Base-by-base conservation (phyloP, 2,797 vertebrate species). In the Eulemur mongoz region DNA sequence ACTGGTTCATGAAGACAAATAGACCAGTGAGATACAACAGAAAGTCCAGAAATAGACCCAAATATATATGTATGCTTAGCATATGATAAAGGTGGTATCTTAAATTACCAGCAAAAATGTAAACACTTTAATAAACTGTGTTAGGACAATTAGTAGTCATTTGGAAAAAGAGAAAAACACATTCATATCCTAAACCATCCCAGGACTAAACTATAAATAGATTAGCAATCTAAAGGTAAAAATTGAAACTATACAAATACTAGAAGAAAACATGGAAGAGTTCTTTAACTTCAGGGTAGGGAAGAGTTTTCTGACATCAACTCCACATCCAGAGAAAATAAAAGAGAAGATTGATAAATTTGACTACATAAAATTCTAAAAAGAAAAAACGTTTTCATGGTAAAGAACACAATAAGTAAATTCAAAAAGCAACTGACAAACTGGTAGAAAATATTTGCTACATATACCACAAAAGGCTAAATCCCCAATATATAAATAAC, bases 171-270 rank as follows among this genome's bases (percentile, higher is more conserved):
- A 82, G 15, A 69, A 88, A 94, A 67, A 67, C 63, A 35, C 15
- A 50, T 75, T 22, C 30, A 32, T 32, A 57, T 73, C 7, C 54
- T 75, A 9, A 18, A 76, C 25, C 18, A 82, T 27, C 89, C 50
- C 12, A 52, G 15, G 48, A 78, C 25, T 25, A 35, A 78, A 35
- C 48, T 35, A 32, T 30, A 78, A 52, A n/a, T 52, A 20, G 78
- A n/a, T 82, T 48, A 88, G 40, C 27, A 43, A 69, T 95, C 30
- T 52, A 95, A 75, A 76, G 23, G n/a, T 23, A 88, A 92, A 90
- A 43, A 14, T 40, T 67, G 27, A 75, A 81, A 92, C 50, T 23
- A 50, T 57, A 38, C 7, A 50, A 63, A 61, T 75, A 65, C 30
- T 86, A 40, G 38, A 65, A 79, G 30, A 63, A 76, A 89, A 48